Percentiles rank a stretch among this genome's conserved stretches.
Evolutionary conservation across 2,888 invertebrate genomes (phyloP).

Genomic region (Cephus pulcher): DNA sequence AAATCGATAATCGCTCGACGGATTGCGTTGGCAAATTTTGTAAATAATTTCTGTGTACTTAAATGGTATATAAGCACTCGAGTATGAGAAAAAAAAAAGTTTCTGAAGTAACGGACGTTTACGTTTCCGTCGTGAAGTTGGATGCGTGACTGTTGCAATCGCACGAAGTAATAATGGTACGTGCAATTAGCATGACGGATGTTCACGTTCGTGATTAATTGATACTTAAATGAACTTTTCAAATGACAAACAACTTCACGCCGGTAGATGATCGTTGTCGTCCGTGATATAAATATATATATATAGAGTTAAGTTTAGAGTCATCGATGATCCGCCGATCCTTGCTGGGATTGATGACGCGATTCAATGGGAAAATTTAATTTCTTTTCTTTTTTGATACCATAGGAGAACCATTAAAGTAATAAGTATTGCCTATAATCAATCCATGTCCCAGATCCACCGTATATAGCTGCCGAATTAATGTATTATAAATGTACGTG

Average conservation of each 20-base stretch:
- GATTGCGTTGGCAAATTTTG: not conserved
- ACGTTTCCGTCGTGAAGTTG: not conserved
- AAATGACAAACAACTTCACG: not conserved
- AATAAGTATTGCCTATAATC: constrained; percentile 18
- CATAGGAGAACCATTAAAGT: constrained; percentile 27
- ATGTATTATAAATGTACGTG: constrained; percentile 49
- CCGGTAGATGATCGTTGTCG: not conserved
- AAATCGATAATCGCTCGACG: not conserved
- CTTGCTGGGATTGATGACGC: not conserved
- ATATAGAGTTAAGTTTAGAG: not conserved
- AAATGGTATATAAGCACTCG: not conserved
- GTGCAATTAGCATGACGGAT: not conserved
- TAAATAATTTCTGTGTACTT: not conserved
- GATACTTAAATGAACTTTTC: not conserved
- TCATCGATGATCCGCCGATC: not conserved
- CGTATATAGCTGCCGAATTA: constrained; percentile 41
- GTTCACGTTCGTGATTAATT: not conserved
- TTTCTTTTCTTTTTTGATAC: constrained; percentile 36
- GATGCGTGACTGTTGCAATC: not conserved
- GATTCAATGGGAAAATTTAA: constrained; percentile 5
- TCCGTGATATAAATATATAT: not conserved
- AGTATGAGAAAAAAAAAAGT: not conserved
- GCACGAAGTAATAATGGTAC: not conserved
- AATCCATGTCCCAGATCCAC: constrained; percentile 25
- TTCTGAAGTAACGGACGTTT: not conserved